Evolutionary conservation across 2,113 vertebrate species (phyloP).

Genomic region (Xiphophorus couchianus): DNA sequence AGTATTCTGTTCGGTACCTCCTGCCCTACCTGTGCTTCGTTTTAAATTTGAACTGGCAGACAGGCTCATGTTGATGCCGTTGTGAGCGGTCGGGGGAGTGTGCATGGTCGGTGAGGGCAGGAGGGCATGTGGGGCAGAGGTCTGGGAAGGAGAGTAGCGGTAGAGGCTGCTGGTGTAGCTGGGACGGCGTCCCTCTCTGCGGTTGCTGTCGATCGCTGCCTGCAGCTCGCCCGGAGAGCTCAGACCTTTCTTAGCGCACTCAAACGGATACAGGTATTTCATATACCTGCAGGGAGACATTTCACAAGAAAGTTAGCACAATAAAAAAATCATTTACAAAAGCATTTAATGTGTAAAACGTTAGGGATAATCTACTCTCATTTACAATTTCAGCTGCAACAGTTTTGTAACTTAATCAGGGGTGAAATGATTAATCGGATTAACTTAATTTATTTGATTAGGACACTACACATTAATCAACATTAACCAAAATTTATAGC

Average conservation of each 20-base stretch:
- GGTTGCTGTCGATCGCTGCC: conserved; percentile 95
- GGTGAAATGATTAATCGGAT: too few relatives aligned
- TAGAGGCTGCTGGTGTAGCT: conserved; percentile 93
- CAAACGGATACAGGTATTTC: conserved; percentile 98
- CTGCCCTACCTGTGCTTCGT: conserved; percentile 80
- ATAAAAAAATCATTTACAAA: not conserved
- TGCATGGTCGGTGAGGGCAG: conserved; percentile 85
- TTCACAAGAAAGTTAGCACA: not conserved
- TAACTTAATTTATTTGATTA: too few relatives aligned
- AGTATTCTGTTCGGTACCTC: not conserved
- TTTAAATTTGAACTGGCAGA: conserved; percentile 82
- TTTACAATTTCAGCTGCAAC: too few relatives aligned
- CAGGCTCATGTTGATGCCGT: conserved; percentile 73
- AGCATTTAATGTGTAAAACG: not conserved
- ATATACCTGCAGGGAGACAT: conserved; percentile 79
- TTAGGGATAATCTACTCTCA: too few relatives aligned
- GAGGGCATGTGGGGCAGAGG: conserved; percentile 67
- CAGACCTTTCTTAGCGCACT: conserved; percentile 95
- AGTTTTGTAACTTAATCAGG: too few relatives aligned
- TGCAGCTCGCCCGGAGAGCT: conserved; percentile 95
- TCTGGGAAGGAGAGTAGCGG: conserved; percentile 83
- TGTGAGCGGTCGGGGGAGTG: conserved; percentile 76
- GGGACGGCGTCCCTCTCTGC: conserved; percentile 92
- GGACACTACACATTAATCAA: too few relatives aligned
- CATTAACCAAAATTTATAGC: too few relatives aligned